A percentile compares a stretch with the other conserved stretches of the same genome.
Conservation (phyloP, 2,888 invertebrate genomes). For the Cephus sareptanus region DNA sequence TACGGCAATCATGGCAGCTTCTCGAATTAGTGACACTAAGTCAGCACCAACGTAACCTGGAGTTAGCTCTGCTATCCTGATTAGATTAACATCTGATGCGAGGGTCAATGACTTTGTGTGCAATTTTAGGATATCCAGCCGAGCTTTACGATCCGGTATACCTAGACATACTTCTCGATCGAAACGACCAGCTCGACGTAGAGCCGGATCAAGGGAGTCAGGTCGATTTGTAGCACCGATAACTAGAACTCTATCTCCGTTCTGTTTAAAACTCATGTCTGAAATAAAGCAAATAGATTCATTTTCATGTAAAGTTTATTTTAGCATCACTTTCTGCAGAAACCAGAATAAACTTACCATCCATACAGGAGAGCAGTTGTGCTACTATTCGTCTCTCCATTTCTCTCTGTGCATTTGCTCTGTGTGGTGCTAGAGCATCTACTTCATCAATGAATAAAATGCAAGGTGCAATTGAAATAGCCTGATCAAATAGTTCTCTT, state of each 20-base stretch:
- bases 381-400: slow-evolving; percentile 97
- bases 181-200: slow-evolving; percentile 92
- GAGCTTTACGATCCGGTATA: slow-evolving; percentile 88
- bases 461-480: slow-evolving; percentile 79
- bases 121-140: slow-evolving; percentile 81
- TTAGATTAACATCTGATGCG: slow-evolving; percentile 77
- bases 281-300: slow-evolving; percentile 21
- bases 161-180: slow-evolving; percentile 94
- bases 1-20: slow-evolving; percentile 90
- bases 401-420: slow-evolving; percentile 90
- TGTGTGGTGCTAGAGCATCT: slow-evolving; percentile 93
- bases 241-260: slow-evolving; percentile 78
- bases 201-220: slow-evolving; percentile 91
- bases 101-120: slow-evolving; percentile 80
- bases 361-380: slow-evolving; percentile 89
- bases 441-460: slow-evolving; percentile 96
- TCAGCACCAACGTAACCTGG: slow-evolving; percentile 98
- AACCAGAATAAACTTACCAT: slow-evolving; percentile 70
- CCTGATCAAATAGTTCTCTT: slow-evolving; percentile 89
- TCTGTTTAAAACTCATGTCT: slow-evolving; percentile 69
- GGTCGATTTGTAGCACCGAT: slow-evolving; percentile 97
- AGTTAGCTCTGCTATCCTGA: slow-evolving; percentile 82
- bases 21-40: slow-evolving; percentile 84
- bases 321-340: background rate
- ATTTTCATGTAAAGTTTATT: slow-evolving; percentile 1